These are phyloP conservation scores for Notothenia rossii DNA, from an alignment of 2,113 vertebrate species.

Conservation along the genomic window DNA sequence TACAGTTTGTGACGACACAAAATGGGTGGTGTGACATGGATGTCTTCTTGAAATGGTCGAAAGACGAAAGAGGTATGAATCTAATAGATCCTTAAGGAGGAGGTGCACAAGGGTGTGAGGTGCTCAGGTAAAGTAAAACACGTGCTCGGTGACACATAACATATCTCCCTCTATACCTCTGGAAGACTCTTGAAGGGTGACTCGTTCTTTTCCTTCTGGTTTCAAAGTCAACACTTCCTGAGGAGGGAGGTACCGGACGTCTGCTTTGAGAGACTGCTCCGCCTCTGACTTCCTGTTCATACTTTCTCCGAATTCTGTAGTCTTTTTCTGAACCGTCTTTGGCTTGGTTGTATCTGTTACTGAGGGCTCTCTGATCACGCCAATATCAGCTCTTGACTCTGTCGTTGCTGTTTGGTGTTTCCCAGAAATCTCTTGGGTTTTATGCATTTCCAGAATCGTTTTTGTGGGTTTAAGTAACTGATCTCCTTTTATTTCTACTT, in stretches of 20 bases:
- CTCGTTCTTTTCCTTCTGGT: slow-evolving; percentile 19
- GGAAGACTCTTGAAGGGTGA: slow-evolving; percentile 32
- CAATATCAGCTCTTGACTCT: background rate
- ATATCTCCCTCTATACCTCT: slow-evolving; percentile 63
- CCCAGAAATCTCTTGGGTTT: background rate
- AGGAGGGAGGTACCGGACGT: background rate
- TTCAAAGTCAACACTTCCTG: slow-evolving; percentile 6
- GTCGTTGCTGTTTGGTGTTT: background rate
- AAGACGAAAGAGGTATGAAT: slow-evolving; percentile 16
- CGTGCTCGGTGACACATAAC: slow-evolving; percentile 58
- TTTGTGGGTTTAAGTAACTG: background rate
- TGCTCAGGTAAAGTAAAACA: slow-evolving; percentile 58
- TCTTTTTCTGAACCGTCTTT: background rate
- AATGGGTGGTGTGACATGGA: slow-evolving; percentile 68
- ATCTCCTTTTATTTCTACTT: background rate
- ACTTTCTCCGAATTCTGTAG: background rate
- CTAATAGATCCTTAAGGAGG: background rate
- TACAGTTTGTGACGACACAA: slow-evolving; percentile 54
- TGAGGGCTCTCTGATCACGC: slow-evolving; percentile 39
- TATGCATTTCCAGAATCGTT: background rate
- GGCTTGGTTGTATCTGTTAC: slow-evolving; percentile 65
- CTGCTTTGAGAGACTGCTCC: slow-evolving; percentile 7
- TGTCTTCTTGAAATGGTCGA: slow-evolving; percentile 21
- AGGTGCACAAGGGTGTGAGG: slow-evolving; percentile 33
- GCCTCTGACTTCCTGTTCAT: slow-evolving; percentile 4